Evolutionary conservation across 2,797 vertebrate genomes (phyloP).

Genomic region (Lagocephalus sceleratus): DNA sequence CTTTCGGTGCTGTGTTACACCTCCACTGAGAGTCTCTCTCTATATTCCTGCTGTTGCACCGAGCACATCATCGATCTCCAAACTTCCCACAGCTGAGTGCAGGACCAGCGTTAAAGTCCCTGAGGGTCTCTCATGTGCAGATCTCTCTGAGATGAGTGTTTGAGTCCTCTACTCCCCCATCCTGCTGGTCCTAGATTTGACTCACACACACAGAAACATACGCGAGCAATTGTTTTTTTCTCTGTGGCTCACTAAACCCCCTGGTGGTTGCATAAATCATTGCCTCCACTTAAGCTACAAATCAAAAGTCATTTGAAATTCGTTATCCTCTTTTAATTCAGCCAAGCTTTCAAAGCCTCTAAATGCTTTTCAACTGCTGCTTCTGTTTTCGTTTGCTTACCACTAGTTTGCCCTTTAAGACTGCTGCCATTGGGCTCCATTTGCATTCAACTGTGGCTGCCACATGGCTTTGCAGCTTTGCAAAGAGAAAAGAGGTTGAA

Average conservation of each 20-base stretch:
- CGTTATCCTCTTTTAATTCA: slow-evolving; percentile 54
- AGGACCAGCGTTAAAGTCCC: slow-evolving; percentile 31
- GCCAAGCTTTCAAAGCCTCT: slow-evolving; percentile 40
- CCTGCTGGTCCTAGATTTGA: slow-evolving; percentile 38
- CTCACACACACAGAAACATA: slow-evolving; percentile 1
- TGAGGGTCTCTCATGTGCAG: slow-evolving; percentile 33
- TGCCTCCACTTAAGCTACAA: slow-evolving; percentile 22
- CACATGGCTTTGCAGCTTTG: slow-evolving; percentile 35
- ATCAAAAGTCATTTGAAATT: slow-evolving; percentile 49
- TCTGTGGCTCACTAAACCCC: slow-evolving; percentile 29
- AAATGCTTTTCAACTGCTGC: slow-evolving; percentile 50
- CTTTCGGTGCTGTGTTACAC: too few relatives aligned
- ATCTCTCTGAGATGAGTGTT: slow-evolving; percentile 27
- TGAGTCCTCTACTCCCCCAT: slow-evolving; percentile 43
- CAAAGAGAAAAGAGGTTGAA: slow-evolving; percentile 35
- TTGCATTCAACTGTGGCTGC: slow-evolving; percentile 41
- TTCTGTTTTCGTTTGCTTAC: slow-evolving; percentile 43
- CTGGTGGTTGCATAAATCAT: slow-evolving; percentile 21
- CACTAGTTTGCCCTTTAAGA: slow-evolving; percentile 42
- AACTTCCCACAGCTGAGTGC: slow-evolving; percentile 29
- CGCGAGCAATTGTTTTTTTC: slow-evolving; percentile 12
- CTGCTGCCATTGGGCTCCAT: slow-evolving; percentile 41
- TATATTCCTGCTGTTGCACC: too few relatives aligned
- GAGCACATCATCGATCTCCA: not conserved
- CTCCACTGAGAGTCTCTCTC: too few relatives aligned